These are phyloP conservation scores for Papilio dardanus DNA, from an alignment of 1,140 invertebrate species.

Conservation along the genomic window DNA sequence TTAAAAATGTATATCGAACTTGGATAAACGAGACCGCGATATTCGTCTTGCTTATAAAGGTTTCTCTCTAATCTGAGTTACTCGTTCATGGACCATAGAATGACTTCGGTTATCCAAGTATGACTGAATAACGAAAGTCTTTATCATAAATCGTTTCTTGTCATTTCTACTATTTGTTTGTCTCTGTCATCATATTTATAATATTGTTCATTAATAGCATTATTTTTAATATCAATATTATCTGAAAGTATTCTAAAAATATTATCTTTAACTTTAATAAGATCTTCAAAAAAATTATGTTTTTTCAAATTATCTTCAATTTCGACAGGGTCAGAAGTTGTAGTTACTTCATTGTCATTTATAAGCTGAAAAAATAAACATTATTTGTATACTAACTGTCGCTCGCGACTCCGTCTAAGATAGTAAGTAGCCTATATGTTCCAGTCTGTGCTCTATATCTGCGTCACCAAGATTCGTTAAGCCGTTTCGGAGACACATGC, in stretches of 20 bases:
- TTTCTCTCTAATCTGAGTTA: no score
- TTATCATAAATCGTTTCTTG: not conserved
- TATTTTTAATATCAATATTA: not conserved
- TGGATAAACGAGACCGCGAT: no score
- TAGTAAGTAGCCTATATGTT: no score
- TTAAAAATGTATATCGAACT: no score
- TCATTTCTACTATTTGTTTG: not conserved
- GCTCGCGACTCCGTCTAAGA: no score
- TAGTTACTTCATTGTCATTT: not conserved
- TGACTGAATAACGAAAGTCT: no score
- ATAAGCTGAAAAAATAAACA: not conserved
- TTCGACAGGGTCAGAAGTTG: not conserved
- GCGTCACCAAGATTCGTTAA: no score
- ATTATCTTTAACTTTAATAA: not conserved
- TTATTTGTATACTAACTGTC: not conserved
- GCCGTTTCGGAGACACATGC: no score
- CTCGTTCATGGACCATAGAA: no score
- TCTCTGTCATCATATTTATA: not conserved
- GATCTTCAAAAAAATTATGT: not conserved
- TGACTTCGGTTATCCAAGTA: no score
- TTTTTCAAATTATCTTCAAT: not conserved
- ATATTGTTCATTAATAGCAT: not conserved
- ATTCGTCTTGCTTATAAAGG: no score
- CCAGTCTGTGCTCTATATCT: no score
- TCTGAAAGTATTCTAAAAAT: not conserved